A percentile compares a stretch with the other conserved stretches of the same genome.
phyloP scores from a whole-genome alignment of 64 coral and sea anemone species.

The Acropora tenuis region DNA sequence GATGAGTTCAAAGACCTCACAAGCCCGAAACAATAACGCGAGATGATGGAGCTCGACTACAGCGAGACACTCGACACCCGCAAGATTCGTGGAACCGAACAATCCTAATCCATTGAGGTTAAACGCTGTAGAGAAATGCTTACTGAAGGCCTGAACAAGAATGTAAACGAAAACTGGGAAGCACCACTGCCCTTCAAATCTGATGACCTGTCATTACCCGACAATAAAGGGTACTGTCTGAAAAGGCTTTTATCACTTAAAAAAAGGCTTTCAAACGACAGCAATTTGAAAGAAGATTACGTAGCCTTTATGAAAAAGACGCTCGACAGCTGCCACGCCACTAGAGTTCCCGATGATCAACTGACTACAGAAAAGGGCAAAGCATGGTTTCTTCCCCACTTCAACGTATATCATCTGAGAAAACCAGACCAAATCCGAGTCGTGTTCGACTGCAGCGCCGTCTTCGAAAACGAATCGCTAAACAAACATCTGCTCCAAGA shows the following conservation, averaged over 20 bases:
- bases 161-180: conserved; percentile 49
- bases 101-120: conserved; percentile 6
- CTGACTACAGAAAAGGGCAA: conserved; percentile 27
- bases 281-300: conserved; percentile 8
- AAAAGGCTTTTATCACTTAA: conserved; percentile 49
- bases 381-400: conserved; percentile 56
- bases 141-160: conserved; percentile 30
- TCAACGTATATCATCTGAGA: conserved; percentile 44
- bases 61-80: conserved; percentile 41
- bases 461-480: conserved; percentile 57
- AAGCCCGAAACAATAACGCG: conserved; percentile 29
- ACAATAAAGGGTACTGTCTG: conserved; percentile 48
- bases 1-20: conserved; percentile 43
- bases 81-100: conserved; percentile 17
- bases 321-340: conserved; percentile 50
- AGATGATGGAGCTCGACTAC: conserved; percentile 66
- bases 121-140: conserved; percentile 46
- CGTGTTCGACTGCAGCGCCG: conserved; percentile 58
- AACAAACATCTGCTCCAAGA: conserved; percentile 51
- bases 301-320: conserved; percentile 47
- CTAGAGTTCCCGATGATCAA: conserved; percentile 1
- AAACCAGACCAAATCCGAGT: conserved; percentile 56
- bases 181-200: conserved; percentile 49
- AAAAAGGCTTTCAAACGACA: conserved; percentile 20
- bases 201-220: background rate